Evolutionary conservation across 1,140 invertebrate genomes (phyloP).

Genomic region (Drosophila tropicalis): DNA sequence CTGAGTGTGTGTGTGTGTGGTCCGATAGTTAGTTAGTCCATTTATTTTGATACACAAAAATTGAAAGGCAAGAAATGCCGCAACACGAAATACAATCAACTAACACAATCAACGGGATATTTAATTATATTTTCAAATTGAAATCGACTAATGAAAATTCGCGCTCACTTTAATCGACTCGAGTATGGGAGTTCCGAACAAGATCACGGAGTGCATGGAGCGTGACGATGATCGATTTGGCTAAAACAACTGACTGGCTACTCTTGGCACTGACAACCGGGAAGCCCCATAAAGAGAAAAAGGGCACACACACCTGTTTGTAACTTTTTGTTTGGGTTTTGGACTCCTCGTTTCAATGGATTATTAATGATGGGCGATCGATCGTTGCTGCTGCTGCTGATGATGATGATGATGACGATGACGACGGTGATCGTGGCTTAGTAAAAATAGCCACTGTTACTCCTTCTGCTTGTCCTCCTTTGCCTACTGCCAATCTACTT

Average conservation of each 20-base stretch:
- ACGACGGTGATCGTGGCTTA: conserved; percentile 46
- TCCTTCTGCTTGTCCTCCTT: conserved; percentile 16
- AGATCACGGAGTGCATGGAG: conserved; percentile 29
- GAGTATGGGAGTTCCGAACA: background rate
- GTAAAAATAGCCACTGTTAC: conserved; percentile 70
- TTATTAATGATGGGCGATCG: conserved; percentile 82
- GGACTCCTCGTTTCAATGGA: conserved; percentile 57
- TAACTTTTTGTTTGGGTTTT: conserved; percentile 28
- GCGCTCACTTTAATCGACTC: conserved; percentile 69
- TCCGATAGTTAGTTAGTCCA: conserved; percentile 2
- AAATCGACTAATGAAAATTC: conserved; percentile 74
- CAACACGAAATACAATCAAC: conserved; percentile 48
- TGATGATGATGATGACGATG: conserved; percentile 8
- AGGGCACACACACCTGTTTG: conserved; percentile 70
- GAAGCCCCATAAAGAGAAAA: conserved; percentile 17
- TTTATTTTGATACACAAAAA: conserved; percentile 35
- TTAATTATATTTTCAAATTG: conserved; percentile 76
- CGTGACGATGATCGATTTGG: conserved; percentile 76
- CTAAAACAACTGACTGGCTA: background rate
- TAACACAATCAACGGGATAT: conserved; percentile 63
- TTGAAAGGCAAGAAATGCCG: conserved; percentile 35
- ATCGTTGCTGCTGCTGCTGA: conserved; percentile 53
- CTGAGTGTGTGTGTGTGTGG: conserved; percentile 8
- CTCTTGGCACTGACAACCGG: conserved; percentile 15
- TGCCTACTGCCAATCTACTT: conserved; percentile 3